These are phyloP conservation scores for Catostylus mosaicus DNA, from an alignment of 30 jellyfish, hydroid and myxozoan genomes.

Conservation along the genomic window DNA sequence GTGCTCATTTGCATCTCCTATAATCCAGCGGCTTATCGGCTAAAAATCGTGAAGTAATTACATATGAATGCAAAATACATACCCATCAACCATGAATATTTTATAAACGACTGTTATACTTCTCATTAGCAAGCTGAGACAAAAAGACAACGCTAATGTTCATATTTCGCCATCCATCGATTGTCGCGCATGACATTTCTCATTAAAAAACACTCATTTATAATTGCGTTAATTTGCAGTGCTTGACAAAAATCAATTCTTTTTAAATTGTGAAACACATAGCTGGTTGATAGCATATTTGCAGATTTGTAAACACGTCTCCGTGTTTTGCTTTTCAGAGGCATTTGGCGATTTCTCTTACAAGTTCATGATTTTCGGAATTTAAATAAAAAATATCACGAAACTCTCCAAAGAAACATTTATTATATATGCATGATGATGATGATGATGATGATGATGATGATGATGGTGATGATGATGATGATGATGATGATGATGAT, in stretches of 20 bases:
- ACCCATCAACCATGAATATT: slow-evolving; percentile 29
- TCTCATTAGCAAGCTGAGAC: slow-evolving; percentile 62
- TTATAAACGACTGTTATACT: slow-evolving; percentile 41
- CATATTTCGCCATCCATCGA: slow-evolving; percentile 9
- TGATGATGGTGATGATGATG: too few relatives aligned
- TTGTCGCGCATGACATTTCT: slow-evolving; percentile 24
- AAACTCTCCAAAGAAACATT: too few relatives aligned
- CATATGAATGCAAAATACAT: slow-evolving; percentile 35
- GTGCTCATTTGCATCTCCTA: slow-evolving; percentile 28
- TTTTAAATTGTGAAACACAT: background rate
- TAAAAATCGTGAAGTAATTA: slow-evolving; percentile 9
- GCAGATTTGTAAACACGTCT: too few relatives aligned
- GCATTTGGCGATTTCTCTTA: background rate
- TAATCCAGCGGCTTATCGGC: slow-evolving; percentile 34
- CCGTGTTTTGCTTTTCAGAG: too few relatives aligned
- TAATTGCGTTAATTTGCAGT: background rate
- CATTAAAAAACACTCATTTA: background rate
- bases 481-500: too few relatives aligned
- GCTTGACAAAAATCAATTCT: background rate
- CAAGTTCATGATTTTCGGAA: too few relatives aligned
- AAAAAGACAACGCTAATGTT: slow-evolving; percentile 33
- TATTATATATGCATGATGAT: too few relatives aligned
- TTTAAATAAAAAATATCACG: too few relatives aligned
- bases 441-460: too few relatives aligned
- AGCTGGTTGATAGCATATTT: background rate